Conservation (phyloP, 2,113 vertebrate species). For the Anseranas semipalmata region DNA sequence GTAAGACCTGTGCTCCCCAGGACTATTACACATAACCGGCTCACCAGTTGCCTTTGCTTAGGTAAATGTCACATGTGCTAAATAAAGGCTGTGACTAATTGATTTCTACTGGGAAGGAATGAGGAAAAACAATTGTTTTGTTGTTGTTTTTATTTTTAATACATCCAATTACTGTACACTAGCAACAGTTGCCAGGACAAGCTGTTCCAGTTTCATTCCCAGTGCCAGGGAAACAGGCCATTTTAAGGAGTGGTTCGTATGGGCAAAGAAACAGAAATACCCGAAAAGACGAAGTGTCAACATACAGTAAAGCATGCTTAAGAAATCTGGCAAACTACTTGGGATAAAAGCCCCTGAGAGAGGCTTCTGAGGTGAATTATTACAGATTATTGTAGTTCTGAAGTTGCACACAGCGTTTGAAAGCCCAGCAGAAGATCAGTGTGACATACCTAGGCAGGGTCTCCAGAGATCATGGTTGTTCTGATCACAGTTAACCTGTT, state of each 20-base stretch:
- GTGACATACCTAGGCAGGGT: not conserved
- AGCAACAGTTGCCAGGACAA: slow-evolving; percentile 54
- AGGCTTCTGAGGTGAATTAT: not conserved
- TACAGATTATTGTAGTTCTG: not conserved
- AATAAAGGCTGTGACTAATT: slow-evolving; percentile 69
- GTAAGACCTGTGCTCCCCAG: slow-evolving; percentile 5
- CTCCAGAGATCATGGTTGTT: not conserved
- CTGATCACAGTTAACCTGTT: not conserved
- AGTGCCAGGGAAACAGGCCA: slow-evolving; percentile 42
- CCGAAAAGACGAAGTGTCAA: slow-evolving; percentile 19
- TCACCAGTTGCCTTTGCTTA: slow-evolving; percentile 19
- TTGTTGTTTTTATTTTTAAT: slow-evolving; percentile 59
- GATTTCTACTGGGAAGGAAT: slow-evolving; percentile 63
- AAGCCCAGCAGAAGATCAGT: not conserved
- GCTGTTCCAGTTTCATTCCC: slow-evolving; percentile 51
- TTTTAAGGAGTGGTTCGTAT: slow-evolving; percentile 22
- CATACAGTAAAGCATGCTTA: not conserved
- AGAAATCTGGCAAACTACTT: not conserved
- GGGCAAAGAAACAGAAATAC: slow-evolving; percentile 41
- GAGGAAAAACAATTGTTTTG: slow-evolving; percentile 62
- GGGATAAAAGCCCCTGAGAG: not conserved
- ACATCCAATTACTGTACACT: slow-evolving; percentile 35
- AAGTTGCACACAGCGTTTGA: not conserved
- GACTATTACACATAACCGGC: not conserved
- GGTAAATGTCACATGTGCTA: slow-evolving; percentile 56